Percentiles rank a stretch among this genome's conserved stretches.
phyloP scores from a whole-genome alignment of 1,140 invertebrate genomes.

The Drosophila triauraria region DNA sequence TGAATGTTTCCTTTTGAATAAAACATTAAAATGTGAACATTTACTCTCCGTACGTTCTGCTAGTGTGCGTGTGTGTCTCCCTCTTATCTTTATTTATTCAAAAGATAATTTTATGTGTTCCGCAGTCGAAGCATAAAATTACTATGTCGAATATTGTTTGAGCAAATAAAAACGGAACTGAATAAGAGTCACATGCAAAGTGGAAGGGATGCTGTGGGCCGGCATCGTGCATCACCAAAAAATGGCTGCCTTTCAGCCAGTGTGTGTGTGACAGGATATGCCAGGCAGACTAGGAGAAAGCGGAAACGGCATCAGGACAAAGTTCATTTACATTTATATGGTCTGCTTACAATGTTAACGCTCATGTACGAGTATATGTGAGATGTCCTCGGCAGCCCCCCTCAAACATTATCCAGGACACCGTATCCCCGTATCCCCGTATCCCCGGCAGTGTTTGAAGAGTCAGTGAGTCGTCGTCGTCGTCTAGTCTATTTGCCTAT shows the following conservation, averaged over 20 bases:
- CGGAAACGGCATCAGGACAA: slow-evolving; percentile 80
- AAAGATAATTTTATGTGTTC: slow-evolving; percentile 84
- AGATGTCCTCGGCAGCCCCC: slow-evolving; percentile 23
- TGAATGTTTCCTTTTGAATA: slow-evolving; percentile 83
- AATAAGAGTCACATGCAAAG: slow-evolving; percentile 77
- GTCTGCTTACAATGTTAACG: slow-evolving; percentile 83
- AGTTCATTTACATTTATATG: slow-evolving; percentile 84
- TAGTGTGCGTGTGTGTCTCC: slow-evolving; percentile 38
- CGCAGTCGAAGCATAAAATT: slow-evolving; percentile 84
- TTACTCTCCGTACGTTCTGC: slow-evolving; percentile 29
- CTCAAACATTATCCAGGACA: slow-evolving; percentile 30
- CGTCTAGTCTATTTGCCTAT: slow-evolving; percentile 64
- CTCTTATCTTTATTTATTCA: slow-evolving; percentile 84
- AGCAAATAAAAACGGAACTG: slow-evolving; percentile 80
- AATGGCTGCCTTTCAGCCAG: slow-evolving; percentile 69
- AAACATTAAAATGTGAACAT: slow-evolving; percentile 78
- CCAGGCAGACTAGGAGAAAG: slow-evolving; percentile 74
- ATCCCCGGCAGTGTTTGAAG: slow-evolving; percentile 44
- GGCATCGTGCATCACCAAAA: slow-evolving; percentile 75
- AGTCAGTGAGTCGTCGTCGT: slow-evolving; percentile 74
- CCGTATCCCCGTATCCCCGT: background rate
- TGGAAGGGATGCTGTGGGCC: slow-evolving; percentile 24
- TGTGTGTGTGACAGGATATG: slow-evolving; percentile 73
- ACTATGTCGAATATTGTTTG: slow-evolving; percentile 84
- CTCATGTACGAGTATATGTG: slow-evolving; percentile 68